These are phyloP conservation scores for Apodemus sylvaticus DNA, from an alignment of 2,113 vertebrate species.

Conservation along the genomic window DNA sequence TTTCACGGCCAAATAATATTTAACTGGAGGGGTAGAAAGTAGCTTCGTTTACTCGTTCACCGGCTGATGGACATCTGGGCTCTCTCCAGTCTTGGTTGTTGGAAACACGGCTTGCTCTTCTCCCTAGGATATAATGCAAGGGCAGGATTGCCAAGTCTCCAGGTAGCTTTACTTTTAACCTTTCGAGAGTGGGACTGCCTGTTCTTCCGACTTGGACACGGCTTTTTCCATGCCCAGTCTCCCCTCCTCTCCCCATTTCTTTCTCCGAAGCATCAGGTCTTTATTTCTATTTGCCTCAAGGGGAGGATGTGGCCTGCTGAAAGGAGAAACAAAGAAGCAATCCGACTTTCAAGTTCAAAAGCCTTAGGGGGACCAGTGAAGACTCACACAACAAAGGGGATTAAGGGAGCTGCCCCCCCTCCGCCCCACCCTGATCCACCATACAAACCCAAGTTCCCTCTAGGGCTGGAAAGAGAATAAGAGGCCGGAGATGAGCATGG, in stretches of 20 bases:
- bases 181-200: background rate
- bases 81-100: background rate
- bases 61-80: background rate
- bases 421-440: background rate
- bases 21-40: background rate
- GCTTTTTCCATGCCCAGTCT: background rate
- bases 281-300: background rate
- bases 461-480: background rate
- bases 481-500: background rate
- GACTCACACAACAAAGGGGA: background rate
- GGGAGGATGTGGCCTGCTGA: background rate
- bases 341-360: constrained; percentile 52
- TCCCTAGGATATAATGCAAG: background rate
- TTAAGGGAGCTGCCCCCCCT: background rate
- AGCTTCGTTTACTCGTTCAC: background rate
- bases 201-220: background rate
- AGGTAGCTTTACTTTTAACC: background rate
- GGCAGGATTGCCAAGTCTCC: background rate
- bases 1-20: constrained; percentile 37
- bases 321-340: constrained; percentile 27
- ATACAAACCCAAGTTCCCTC: background rate
- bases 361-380: background rate
- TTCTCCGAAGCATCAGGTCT: background rate
- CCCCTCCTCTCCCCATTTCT: background rate
- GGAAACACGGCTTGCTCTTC: background rate